Percentiles rank a stretch among this genome's conserved stretches.
Evolutionary conservation across 2,113 vertebrate species (phyloP).

Genomic region (Epinephelus lanceolatus): DNA sequence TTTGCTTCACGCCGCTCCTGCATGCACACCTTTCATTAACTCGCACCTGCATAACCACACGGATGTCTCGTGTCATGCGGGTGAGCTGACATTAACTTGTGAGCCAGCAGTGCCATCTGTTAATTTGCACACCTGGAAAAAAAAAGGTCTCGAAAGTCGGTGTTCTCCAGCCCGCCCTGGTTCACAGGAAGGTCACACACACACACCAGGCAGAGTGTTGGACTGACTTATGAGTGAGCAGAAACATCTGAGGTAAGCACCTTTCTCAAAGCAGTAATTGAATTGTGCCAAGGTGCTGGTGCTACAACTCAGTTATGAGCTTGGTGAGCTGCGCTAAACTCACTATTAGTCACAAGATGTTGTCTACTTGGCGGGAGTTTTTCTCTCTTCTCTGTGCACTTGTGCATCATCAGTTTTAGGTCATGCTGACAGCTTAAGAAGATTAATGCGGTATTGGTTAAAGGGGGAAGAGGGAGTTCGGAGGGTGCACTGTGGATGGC

Average conservation of each 20-base stretch:
- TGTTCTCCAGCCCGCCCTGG: background rate
- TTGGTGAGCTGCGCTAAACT: constrained; percentile 57
- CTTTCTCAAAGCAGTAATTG: constrained; percentile 48
- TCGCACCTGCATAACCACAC: constrained; percentile 43
- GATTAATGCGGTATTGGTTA: constrained; percentile 67
- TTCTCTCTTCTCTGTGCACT: constrained; percentile 42
- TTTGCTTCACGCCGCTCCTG: constrained; percentile 27
- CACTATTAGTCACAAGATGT: constrained; percentile 54
- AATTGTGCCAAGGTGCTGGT: constrained; percentile 47
- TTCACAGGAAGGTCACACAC: constrained; percentile 45
- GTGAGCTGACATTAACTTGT: constrained; percentile 21
- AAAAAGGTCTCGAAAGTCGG: background rate
- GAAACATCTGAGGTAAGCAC: constrained; percentile 60
- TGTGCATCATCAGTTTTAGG: constrained; percentile 68
- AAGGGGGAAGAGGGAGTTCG: constrained; percentile 48
- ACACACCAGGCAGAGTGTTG: constrained; percentile 6
- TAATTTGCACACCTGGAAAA: constrained; percentile 27
- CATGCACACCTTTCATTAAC: constrained; percentile 43
- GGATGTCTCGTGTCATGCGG: background rate
- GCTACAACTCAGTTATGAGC: constrained; percentile 59
- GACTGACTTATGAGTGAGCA: constrained; percentile 38
- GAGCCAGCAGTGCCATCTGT: constrained; percentile 31
- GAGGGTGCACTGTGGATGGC: constrained; percentile 44
- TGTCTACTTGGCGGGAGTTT: constrained; percentile 50
- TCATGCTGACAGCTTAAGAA: constrained; percentile 73